Evolutionary conservation across 2,888 invertebrate genomes (phyloP).

Genomic region (Brachynemurus nebulosus): DNA sequence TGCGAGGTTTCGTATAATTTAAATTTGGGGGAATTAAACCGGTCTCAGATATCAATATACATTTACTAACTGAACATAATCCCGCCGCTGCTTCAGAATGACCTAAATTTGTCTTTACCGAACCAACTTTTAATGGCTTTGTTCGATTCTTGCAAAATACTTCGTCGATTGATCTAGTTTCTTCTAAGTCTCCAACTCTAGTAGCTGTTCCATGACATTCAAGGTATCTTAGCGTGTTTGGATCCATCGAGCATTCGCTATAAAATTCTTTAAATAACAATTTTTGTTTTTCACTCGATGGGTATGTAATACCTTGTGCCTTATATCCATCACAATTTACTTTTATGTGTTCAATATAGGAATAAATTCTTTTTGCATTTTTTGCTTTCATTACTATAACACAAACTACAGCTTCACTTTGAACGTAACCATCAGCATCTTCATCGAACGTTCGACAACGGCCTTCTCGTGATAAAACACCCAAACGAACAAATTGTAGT

Average conservation of each 20-base stretch:
- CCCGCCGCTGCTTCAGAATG: slow-evolving; percentile 83
- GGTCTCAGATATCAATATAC: slow-evolving; percentile 54
- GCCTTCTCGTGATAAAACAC: slow-evolving; percentile 72
- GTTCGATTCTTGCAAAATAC: slow-evolving; percentile 60
- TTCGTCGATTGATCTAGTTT: slow-evolving; percentile 67
- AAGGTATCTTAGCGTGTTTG: slow-evolving; percentile 55
- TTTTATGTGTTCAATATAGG: slow-evolving; percentile 29
- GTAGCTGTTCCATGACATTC: slow-evolving; percentile 84
- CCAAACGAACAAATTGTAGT: slow-evolving; percentile 68
- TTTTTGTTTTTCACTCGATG: slow-evolving; percentile 39
- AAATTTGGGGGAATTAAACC: slow-evolving; percentile 76
- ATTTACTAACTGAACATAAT: slow-evolving; percentile 70
- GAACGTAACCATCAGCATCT: slow-evolving; percentile 64
- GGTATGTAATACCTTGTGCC: slow-evolving; percentile 29
- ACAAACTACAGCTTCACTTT: slow-evolving; percentile 65
- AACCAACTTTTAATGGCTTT: slow-evolving; percentile 69
- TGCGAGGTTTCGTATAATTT: slow-evolving; percentile 43
- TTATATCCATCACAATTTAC: slow-evolving; percentile 29
- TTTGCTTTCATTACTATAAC: slow-evolving; percentile 53
- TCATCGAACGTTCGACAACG: slow-evolving; percentile 85
- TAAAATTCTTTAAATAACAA: slow-evolving; percentile 48
- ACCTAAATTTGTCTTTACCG: slow-evolving; percentile 88
- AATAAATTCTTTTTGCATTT: slow-evolving; percentile 36
- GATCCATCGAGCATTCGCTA: slow-evolving; percentile 54
- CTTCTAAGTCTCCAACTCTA: slow-evolving; percentile 82